Base-by-base conservation (phyloP, 1,140 invertebrate species). In the Phocides pigmalion region DNA sequence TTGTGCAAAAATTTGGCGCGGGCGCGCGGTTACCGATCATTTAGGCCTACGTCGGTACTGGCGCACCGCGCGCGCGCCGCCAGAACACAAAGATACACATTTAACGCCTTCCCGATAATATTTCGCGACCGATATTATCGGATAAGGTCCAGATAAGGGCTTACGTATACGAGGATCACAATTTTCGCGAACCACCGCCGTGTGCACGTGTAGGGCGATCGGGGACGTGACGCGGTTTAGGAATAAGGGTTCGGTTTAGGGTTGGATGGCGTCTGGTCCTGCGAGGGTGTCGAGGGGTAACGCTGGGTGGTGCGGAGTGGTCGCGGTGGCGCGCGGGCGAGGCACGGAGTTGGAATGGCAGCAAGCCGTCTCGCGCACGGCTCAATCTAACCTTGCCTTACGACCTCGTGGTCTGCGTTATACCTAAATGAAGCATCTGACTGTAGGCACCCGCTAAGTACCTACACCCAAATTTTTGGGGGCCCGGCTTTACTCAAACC, bases 1-100 rank as follows among this genome's bases (percentile, higher is more conserved):
- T 66, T 74, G 74, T 79, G 81, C 83, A 73, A 85, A 85, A 73
- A 59, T 79, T 82, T 82, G 63, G 83, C 83, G 74, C 64, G 58
- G 44, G 32, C 58, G 70, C 72, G 75, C 77, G 79, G 12, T 56
- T 49, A 64, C 81, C 81, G 81, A 51, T 11, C 8, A 78, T 85
- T 85, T 85, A 85, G 82, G 82, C 82, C 82, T 85, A 85, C 67
- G 51, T 14, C 22, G 37, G 68, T 59, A 17, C 11, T n/a, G 12
- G 15, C 17, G 9, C 42, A 28, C 35, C 69, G 70, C 76, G 82
- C 80, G 77, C 71, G 72, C 78, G 66, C 73, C 71, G 39, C 50
- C 44, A 6, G 41, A 20, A 41, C 49, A 56, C 53, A 49, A 53
- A 63, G 64, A 51, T 64, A 62, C 66, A 72, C 68, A 74, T 74